Conservation (phyloP, 1,140 invertebrate genomes). For the Teleopsis dalmanni region DNA sequence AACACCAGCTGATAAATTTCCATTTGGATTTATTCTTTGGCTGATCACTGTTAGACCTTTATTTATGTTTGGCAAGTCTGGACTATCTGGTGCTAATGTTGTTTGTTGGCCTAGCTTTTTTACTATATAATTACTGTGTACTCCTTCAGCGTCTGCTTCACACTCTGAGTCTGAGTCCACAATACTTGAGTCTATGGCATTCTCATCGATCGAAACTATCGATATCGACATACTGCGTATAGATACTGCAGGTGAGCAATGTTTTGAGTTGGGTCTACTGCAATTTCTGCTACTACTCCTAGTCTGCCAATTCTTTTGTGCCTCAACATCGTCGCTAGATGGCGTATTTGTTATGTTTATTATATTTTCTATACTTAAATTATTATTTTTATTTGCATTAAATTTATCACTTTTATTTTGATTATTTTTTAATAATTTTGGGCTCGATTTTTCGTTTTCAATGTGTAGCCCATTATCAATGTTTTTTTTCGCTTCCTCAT, state of each 20-base stretch:
- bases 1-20: constrained; percentile 6
- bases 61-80: constrained; percentile 29
- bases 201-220: constrained; percentile 37
- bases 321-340: too few species aligned
- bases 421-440: not conserved
- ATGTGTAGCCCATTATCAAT: not conserved
- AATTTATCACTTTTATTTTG: not conserved
- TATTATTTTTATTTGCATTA: constrained; percentile 15
- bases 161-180: constrained; percentile 37
- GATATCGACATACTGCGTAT: constrained; percentile 37
- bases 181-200: constrained; percentile 36
- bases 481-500: not conserved
- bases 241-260: constrained; percentile 27
- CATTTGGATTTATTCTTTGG: constrained; percentile 15
- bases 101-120: constrained; percentile 38
- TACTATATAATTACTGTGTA: constrained; percentile 26
- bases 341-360: constrained; percentile 21
- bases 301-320: too few species aligned
- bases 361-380: constrained; percentile 24
- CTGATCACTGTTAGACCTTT: constrained; percentile 22
- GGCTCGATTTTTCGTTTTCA: not conserved
- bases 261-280: constrained; percentile 1
- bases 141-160: constrained; percentile 21
- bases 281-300: not conserved
- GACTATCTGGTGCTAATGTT: constrained; percentile 26